Conservation (phyloP, 2,888 invertebrate species). For the Nineta flava region DNA sequence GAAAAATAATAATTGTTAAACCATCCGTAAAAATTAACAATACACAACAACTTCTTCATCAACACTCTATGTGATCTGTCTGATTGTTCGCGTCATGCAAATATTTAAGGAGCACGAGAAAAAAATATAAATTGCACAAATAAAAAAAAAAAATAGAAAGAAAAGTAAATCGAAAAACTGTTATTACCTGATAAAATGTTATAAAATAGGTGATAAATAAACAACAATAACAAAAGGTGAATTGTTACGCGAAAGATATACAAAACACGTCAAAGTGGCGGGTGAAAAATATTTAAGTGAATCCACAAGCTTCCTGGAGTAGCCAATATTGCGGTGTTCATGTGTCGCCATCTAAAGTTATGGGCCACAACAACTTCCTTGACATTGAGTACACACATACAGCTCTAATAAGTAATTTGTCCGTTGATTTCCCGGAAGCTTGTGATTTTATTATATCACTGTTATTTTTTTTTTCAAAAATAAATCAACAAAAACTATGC, state of each 20-base stretch:
- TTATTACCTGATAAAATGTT: background rate
- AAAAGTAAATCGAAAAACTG: background rate
- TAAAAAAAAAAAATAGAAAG: too few species aligned
- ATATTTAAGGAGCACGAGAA: too few species aligned
- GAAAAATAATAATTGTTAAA: too few species aligned
- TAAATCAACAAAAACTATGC: background rate
- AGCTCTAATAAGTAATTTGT: too few species aligned
- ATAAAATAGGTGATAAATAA: background rate
- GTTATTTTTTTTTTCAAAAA: background rate
- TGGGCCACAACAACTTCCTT: constrained; percentile 2
- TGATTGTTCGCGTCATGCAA: too few species aligned
- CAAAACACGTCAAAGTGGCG: background rate
- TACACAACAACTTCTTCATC: too few species aligned
- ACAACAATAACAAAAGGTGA: background rate
- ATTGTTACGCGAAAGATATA: background rate
- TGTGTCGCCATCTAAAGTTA: background rate
- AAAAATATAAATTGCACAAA: too few species aligned
- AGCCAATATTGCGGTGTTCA: background rate
- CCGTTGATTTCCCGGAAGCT: background rate
- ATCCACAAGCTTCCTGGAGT: constrained; percentile 2
- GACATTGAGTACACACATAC: constrained; percentile 1
- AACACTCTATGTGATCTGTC: too few species aligned
- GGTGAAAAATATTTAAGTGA: background rate
- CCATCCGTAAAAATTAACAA: too few species aligned
- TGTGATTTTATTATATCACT: background rate